phyloP scores from a whole-genome alignment of 2,888 invertebrate genomes.

The Cylindroiulus punctatus region DNA sequence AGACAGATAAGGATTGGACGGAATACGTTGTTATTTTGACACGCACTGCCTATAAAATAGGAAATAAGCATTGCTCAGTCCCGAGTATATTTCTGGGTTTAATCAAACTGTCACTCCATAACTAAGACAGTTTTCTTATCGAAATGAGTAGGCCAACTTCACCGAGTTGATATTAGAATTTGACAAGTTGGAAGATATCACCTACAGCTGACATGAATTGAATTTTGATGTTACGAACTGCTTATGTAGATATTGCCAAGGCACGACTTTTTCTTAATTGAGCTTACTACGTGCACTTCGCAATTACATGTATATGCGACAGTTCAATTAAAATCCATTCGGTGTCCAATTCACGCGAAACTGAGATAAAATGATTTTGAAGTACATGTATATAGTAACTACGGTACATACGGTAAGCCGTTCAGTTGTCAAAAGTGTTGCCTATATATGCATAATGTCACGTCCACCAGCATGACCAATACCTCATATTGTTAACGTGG shows the following conservation, averaged over 20 bases:
- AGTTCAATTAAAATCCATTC: neutral
- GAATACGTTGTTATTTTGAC: conserved; percentile 26
- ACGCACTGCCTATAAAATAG: conserved; percentile 14
- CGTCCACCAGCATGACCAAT: too few relatives aligned
- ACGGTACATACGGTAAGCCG: too few relatives aligned
- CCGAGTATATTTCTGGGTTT: conserved; percentile 12
- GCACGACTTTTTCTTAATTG: conserved; percentile 16
- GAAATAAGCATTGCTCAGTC: neutral
- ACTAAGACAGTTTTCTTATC: conserved; percentile 47
- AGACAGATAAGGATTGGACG: neutral
- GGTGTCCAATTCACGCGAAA: neutral
- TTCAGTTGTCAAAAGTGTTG: too few relatives aligned
- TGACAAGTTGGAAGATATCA: neutral
- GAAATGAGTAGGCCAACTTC: neutral
- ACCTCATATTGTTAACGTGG: too few relatives aligned
- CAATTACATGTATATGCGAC: neutral
- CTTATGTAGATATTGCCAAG: neutral
- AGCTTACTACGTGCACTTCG: neutral
- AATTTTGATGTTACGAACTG: neutral
- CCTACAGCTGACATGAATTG: conserved; percentile 1
- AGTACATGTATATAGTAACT: too few relatives aligned
- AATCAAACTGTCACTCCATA: conserved; percentile 43
- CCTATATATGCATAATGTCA: too few relatives aligned
- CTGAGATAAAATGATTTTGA: neutral
- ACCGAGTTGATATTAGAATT: neutral